Percentiles rank a stretch among this genome's conserved stretches.
Evolutionary conservation across 2,888 invertebrate genomes (phyloP).

Genomic region (Thalpophila matura): DNA sequence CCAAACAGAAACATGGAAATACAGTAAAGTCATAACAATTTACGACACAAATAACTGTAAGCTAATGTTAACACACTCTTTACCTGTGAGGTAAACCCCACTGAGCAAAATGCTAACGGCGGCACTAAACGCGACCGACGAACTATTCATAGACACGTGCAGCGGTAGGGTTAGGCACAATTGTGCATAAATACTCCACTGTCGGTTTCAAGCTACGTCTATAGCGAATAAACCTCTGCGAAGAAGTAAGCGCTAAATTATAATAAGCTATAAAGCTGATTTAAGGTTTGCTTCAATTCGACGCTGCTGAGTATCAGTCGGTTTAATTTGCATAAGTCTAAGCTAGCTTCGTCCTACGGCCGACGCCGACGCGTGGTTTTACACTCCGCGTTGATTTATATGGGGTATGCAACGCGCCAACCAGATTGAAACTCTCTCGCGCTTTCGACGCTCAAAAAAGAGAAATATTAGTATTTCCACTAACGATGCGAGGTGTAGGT

Average conservation of each 20-base stretch:
- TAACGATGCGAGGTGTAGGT: conserved; percentile 53
- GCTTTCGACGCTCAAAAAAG: conserved; percentile 49
- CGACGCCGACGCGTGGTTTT: conserved; percentile 52
- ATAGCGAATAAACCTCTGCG: conserved; percentile 27
- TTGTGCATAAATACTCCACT: conserved; percentile 47
- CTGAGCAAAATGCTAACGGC: conserved; percentile 18
- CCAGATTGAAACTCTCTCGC: conserved; percentile 30
- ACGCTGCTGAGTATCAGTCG: conserved; percentile 56
- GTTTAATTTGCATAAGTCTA: conserved; percentile 72
- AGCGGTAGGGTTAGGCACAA: conserved; percentile 19
- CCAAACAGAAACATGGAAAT: conserved; percentile 16
- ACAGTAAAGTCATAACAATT: conserved; percentile 43
- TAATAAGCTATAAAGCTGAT: conserved; percentile 64
- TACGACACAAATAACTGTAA: conserved; percentile 42
- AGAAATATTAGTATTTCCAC: conserved; percentile 53
- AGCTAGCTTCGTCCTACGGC: conserved; percentile 56
- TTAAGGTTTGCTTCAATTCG: conserved; percentile 60
- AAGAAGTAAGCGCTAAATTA: conserved; percentile 44
- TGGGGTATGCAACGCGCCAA: conserved; percentile 27
- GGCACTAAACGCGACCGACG: conserved; percentile 30
- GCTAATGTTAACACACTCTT: conserved; percentile 13
- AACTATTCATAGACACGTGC: conserved; percentile 45
- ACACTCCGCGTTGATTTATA: conserved; percentile 64
- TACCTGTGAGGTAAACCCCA: conserved; percentile 15
- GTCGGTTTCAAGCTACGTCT: conserved; percentile 4